Conservation (phyloP, 1,140 invertebrate genomes). For the Neodiprion pinetum region DNA sequence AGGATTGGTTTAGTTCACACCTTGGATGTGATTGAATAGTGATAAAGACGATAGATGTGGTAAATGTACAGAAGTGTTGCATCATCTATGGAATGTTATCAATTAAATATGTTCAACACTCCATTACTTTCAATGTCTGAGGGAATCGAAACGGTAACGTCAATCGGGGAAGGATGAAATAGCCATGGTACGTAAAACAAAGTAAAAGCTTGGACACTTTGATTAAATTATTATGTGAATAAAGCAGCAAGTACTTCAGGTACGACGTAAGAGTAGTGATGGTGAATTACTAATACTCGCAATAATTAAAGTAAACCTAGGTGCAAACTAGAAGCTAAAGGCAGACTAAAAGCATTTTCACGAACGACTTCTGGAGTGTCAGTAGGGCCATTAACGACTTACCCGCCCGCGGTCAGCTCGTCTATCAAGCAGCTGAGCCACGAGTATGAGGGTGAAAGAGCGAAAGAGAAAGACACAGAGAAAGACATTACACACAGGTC, state of each 20-base stretch:
- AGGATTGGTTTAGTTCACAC: too few relatives aligned
- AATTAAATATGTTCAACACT: too few relatives aligned
- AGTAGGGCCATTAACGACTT: constrained; percentile 65
- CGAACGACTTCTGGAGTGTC: constrained; percentile 24
- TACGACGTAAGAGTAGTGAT: background rate
- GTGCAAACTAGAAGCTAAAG: constrained; percentile 5
- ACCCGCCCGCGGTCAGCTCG: constrained; percentile 82
- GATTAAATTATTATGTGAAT: too few relatives aligned
- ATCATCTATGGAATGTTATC: too few relatives aligned
- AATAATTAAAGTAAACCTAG: background rate
- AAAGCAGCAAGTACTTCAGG: background rate
- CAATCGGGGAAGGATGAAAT: too few relatives aligned
- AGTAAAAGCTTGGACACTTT: too few relatives aligned
- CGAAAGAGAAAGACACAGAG: constrained; percentile 50
- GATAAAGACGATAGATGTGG: too few relatives aligned
- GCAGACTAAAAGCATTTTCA: constrained; percentile 14
- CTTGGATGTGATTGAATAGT: too few relatives aligned
- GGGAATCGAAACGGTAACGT: too few relatives aligned
- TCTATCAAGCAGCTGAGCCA: constrained; percentile 83
- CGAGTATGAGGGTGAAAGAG: constrained; percentile 68
- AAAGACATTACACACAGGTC: constrained; percentile 59
- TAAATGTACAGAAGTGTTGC: too few relatives aligned
- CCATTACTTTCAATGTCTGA: too few relatives aligned
- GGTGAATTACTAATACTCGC: background rate
- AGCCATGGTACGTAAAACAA: too few relatives aligned